Conservation (phyloP, 2,888 invertebrate genomes). For the Pammene aurita region DNA sequence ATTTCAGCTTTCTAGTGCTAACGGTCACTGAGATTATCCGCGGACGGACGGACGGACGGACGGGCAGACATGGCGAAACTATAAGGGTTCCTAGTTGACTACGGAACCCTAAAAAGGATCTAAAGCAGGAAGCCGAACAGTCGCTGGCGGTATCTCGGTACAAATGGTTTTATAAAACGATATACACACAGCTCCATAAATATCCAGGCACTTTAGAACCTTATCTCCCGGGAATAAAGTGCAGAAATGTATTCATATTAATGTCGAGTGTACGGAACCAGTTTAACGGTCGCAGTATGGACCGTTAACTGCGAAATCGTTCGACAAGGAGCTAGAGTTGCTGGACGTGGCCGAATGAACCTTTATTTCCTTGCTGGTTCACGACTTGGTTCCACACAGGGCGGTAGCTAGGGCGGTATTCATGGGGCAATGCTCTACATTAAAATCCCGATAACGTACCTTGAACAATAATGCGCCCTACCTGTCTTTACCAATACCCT, state of each 20-base stretch:
- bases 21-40: too few species aligned
- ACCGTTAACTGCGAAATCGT: conserved; percentile 72
- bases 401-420: too few species aligned
- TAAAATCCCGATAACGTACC: too few species aligned
- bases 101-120: too few species aligned
- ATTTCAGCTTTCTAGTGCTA: too few species aligned
- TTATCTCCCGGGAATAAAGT: conserved; percentile 2
- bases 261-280: conserved; percentile 53
- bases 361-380: background rate
- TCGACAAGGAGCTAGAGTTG: conserved; percentile 49
- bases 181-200: conserved; percentile 25
- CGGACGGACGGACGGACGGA: too few species aligned
- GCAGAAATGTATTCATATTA: background rate
- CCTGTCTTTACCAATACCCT: too few species aligned
- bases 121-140: conserved; percentile 27
- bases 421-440: too few species aligned
- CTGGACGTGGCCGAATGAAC: conserved; percentile 20
- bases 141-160: conserved; percentile 50
- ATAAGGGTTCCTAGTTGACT: too few species aligned
- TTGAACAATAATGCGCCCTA: too few species aligned
- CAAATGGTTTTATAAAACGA: conserved; percentile 56
- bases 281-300: conserved; percentile 68
- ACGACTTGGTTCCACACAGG: background rate
- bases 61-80: too few species aligned
- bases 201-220: conserved; percentile 1